phyloP scores from a whole-genome alignment of 2,797 vertebrate genomes.

The Galago senegalensis region DNA sequence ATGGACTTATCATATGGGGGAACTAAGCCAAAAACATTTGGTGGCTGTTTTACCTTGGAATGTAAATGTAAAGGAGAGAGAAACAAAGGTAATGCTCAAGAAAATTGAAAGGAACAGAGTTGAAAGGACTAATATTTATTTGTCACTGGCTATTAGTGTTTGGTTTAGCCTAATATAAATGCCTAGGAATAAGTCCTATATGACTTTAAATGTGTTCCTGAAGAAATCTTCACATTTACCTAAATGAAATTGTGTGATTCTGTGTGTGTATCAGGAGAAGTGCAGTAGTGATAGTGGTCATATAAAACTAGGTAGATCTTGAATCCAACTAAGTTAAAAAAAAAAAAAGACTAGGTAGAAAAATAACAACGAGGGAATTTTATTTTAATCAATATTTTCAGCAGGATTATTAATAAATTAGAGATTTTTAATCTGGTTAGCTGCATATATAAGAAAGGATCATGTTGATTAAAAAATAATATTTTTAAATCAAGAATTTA shows the following conservation, averaged over 20 bases:
- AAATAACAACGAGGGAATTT: background rate
- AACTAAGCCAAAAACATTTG: background rate
- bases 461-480: background rate
- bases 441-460: conserved; percentile 21
- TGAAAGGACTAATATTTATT: background rate
- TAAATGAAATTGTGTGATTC: background rate
- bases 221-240: background rate
- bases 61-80: background rate
- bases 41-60: background rate
- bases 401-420: background rate
- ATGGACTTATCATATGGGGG: background rate
- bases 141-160: background rate
- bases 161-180: conserved; percentile 11
- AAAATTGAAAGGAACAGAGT: background rate
- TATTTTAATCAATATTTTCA: conserved; percentile 31
- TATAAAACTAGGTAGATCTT: background rate
- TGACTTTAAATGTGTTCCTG: background rate
- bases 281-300: background rate
- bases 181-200: background rate
- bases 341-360: background rate
- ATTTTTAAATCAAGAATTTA: conserved; percentile 46
- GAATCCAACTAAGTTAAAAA: too few relatives aligned
- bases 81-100: background rate
- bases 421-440: background rate
- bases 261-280: background rate